Evolutionary conservation across 2,888 invertebrate species (phyloP), one percentile per base, ranked within the genome.

Genomic region (Clusia tigrina): DNA sequence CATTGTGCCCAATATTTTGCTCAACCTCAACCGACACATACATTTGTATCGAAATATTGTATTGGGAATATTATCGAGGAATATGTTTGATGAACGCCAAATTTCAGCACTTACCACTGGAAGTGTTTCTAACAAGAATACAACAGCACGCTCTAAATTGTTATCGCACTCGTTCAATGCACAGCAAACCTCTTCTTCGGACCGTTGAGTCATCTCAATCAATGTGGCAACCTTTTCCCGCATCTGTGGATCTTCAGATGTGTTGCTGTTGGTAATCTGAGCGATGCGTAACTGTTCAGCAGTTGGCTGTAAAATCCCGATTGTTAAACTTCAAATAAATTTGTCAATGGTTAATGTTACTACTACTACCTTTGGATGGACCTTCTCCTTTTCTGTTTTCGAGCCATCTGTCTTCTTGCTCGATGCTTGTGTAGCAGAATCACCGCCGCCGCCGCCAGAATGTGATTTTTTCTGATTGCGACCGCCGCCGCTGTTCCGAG

Each of bases 121-220:
- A 71, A 84, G 76, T 67, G 80, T 79, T 70, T 84, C 84, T 54
- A 84, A 75, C 59, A 84, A 77, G 74, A 83, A 84, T 69, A 79
- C 80, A 67, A 81, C 84, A 62, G 84, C 96, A 78, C 89, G 88
- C 74, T 91, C 90, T 81, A 93, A 86, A 85, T 97, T 95, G 83
- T 94, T 91, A 85, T 96, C 94, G 78, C 93, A 92, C 86, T 97
- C 96, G 83, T 96, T 93, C 63, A 98, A 88, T 65, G 96, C 96
- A 81, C 94, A 91, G 78, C 93, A 92, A 60, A 94, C 95, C 84
- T 95, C 94, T 82, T 96, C 96, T 81, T 94, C 93, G 59, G 93
- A 89, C 78, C 92, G 91, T 74, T 92, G 90, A 61, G 96, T 96
- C 88, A 95, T 90, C 82, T 96, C 96, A 88, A 95, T 92, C 69